These are phyloP conservation scores for Pristionchus arcanus DNA, from an alignment of 2,888 invertebrate genomes.

Conservation along the genomic window DNA sequence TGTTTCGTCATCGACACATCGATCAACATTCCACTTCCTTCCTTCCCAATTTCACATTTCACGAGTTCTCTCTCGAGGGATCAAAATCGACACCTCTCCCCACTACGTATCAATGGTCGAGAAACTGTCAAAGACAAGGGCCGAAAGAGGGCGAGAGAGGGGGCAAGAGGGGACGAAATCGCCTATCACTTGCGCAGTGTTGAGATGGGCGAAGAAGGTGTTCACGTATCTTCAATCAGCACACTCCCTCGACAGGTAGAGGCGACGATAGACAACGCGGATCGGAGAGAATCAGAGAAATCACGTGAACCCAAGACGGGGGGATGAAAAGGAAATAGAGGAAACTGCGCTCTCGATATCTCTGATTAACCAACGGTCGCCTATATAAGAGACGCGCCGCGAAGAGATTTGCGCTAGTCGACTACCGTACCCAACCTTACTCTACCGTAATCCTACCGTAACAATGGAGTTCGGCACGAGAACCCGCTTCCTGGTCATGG, in stretches of 20 bases:
- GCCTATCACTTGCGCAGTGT: background rate
- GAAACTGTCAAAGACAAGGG: constrained; percentile 49
- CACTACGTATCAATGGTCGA: background rate
- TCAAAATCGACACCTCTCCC: constrained; percentile 23
- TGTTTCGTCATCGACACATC: background rate
- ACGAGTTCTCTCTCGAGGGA: background rate
- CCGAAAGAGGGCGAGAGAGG: background rate
- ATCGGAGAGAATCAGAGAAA: background rate
- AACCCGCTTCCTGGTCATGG: constrained; percentile 76
- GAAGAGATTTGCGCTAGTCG: background rate
- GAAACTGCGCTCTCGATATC: background rate
- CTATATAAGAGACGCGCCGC: background rate
- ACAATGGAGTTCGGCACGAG: constrained; percentile 66
- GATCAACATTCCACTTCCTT: background rate
- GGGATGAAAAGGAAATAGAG: background rate
- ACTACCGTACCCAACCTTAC: constrained; percentile 17
- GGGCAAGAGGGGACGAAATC: background rate
- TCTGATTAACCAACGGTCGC: background rate
- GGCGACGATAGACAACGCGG: background rate
- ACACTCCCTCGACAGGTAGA: background rate
- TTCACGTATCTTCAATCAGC: background rate
- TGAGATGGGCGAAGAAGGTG: background rate
- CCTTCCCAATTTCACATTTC: background rate
- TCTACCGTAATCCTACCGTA: background rate
- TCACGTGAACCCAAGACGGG: constrained; percentile 2